Evolutionary conservation across 2,797 vertebrate genomes (phyloP), one percentile per base, ranked within the genome.

Genomic region (Pangasius mekongensis): DNA sequence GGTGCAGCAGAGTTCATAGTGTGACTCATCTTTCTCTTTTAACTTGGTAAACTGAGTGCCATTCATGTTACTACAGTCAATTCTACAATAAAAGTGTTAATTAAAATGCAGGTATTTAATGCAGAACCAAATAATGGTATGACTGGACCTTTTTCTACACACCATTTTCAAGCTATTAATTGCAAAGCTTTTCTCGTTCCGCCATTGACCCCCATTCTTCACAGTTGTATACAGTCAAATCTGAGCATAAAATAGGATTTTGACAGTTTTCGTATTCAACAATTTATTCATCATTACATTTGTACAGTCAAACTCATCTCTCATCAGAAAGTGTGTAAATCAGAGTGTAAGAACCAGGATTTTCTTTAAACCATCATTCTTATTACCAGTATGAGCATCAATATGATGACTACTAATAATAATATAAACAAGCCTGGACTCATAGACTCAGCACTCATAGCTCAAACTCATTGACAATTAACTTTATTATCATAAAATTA

Each of bases 1-100:
- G 83, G 5, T 16, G 62, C 58, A 36, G 22, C 73, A 39, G 11
- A 64, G 43, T 74, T 56, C 62, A 47, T 27, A n/a, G 60, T 58
- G 54, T 87, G 52, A 92, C 58, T 89, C 83, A 87, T 88, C 24
- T 54, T 69, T 56, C 86, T 67, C 73, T 49, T 49, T 83, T 69
- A 24, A 30, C 30, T 84, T 62, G 49, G 66, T 39, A 36, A 78
- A 52, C n/a, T 30, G 52, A 85, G 36, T 47, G 22, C 52, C 69
- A 43, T 43, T 80, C 33, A 36, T 66, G 56, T 83, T 11, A 39
- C 27, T 62, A 27, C 54, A 83, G 67, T 56, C 56, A 36, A 2
- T 43, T 74, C 18, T 56, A 43, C 43, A 58, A 39, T 81, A 54
- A 39, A 54, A 52, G 64, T 43, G 24, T 36, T 33, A 24, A 10